Base-by-base conservation (phyloP, 2,888 invertebrate species). In the Rhagonycha fulva region DNA sequence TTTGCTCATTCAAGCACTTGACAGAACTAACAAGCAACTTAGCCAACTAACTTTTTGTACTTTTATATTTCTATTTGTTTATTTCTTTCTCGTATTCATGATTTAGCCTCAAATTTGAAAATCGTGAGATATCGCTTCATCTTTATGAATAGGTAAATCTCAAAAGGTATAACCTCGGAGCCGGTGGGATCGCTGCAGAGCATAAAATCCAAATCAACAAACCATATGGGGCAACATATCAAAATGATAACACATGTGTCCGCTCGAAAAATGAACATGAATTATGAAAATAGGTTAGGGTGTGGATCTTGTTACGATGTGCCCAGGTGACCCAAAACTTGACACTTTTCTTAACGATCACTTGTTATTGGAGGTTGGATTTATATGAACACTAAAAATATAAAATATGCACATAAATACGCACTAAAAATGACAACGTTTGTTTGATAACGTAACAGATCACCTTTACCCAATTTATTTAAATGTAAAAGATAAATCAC, bases 121-220 rank as follows among this genome's bases (percentile, higher is more conserved):
- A 76, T 75, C 75, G 75, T 78, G 76, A 74, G 73, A 79, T 77
- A 80, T 80, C 77, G 71, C 70, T 78, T 81, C 81, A 86, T 77
- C 74, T 77, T 77, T 77, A 77, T 86, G 85, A 86, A 86, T 86
- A 86, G 86, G 86, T 86, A 86, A 86, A 86, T 84, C 84, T 81
- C 80, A 79, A 82, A 76, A 78, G 80, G 79, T 81, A 78, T 77
- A 79, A 76, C 76, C 78, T 79, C 77, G 76, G 75, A 76, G 80
- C 85, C 84, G 85, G 83, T 83, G 86, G 84, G 85, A 84, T 79
- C 81, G 80, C 81, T 82, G 80, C 79, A 80, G 82, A 83, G 83
- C 82, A 87, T 86, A 87, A 87, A 87, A 86, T 82, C 78, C 81
- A 80, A 82, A 82, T 83, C 83, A 85, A 85, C 84, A 84, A 84